Conservation (phyloP, 2,113 vertebrate genomes). For the Perca fluviatilis region DNA sequence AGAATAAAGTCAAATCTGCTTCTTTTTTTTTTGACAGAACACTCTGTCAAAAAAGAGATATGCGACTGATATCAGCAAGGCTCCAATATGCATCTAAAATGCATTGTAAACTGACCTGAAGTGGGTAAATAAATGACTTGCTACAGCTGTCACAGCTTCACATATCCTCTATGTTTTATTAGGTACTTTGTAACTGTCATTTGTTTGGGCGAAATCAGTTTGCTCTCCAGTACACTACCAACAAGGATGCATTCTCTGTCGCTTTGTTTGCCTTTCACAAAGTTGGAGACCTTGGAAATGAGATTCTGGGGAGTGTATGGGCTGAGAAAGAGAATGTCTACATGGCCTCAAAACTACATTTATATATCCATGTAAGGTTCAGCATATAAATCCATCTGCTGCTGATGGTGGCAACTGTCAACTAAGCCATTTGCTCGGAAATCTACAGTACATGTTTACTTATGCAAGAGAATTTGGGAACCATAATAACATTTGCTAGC, state of each 20-base stretch:
- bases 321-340: background rate
- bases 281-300: conserved; percentile 9
- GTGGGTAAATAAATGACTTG: conserved; percentile 31
- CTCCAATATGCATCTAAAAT: conserved; percentile 40
- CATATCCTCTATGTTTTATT: conserved; percentile 40
- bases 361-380: background rate
- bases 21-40: conserved; percentile 5
- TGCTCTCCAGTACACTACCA: background rate
- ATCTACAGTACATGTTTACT: background rate
- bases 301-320: background rate
- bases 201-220: background rate
- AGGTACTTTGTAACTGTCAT: conserved; percentile 53
- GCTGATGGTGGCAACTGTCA: background rate
- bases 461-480: background rate
- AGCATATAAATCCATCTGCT: background rate
- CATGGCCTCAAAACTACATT: background rate
- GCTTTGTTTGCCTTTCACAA: conserved; percentile 27
- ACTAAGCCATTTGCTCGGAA: background rate
- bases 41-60: conserved; percentile 37
- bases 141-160: conserved; percentile 39
- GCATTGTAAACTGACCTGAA: conserved; percentile 32
- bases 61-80: conserved; percentile 16
- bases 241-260: background rate
- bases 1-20: conserved; percentile 12
- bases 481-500: background rate